Evolutionary conservation across 2,888 invertebrate species (phyloP).

Genomic region (Dicranocentrus wangi): DNA sequence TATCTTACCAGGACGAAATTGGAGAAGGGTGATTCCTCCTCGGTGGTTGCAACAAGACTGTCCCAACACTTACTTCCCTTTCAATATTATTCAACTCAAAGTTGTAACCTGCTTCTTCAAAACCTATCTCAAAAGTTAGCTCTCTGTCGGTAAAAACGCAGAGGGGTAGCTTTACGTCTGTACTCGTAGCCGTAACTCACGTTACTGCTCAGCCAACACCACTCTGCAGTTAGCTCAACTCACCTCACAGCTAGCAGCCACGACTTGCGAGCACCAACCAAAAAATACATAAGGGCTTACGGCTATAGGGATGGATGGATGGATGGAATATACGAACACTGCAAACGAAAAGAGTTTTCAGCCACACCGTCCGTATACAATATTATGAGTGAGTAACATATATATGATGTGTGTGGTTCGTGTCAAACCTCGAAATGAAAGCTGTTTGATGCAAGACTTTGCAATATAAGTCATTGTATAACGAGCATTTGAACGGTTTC

Average conservation of each 20-base stretch:
- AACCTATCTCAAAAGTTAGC: not conserved
- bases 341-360: no score
- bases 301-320: no score
- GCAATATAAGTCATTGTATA: constrained; percentile 49
- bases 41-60: constrained; percentile 56
- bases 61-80: constrained; percentile 64
- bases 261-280: constrained; percentile 8
- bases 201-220: constrained; percentile 19
- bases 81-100: constrained; percentile 63
- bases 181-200: constrained; percentile 35
- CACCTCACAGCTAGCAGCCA: constrained; percentile 1
- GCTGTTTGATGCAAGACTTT: constrained; percentile 52
- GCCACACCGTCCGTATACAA: not conserved
- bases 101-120: constrained; percentile 41
- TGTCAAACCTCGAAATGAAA: constrained; percentile 57
- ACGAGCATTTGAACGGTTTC: not conserved
- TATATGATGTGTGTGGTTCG: constrained; percentile 19
- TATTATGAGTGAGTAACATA: not conserved
- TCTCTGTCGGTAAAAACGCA: not conserved
- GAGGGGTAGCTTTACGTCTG: constrained; percentile 44
- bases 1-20: constrained; percentile 34
- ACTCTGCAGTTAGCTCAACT: constrained; percentile 26
- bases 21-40: constrained; percentile 48
- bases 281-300: no score
- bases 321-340: no score